Evolutionary conservation across 2,797 vertebrate genomes (phyloP), one percentile per base, ranked within the genome.

Genomic region (Sebastolobus alascanus): DNA sequence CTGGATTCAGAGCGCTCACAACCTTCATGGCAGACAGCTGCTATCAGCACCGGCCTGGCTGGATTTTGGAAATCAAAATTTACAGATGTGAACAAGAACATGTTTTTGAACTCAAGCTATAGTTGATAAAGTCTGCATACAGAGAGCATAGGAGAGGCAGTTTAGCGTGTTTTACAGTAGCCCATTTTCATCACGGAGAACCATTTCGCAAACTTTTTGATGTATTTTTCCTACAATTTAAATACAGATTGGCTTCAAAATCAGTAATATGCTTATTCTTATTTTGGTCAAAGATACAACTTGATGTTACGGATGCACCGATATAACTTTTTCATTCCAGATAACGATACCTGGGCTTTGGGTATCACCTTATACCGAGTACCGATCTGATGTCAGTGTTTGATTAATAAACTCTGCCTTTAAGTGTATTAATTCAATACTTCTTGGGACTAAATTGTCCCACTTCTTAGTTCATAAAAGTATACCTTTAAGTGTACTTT

Each of bases 1-100:
- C 90, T 90, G 89, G 88, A 90, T 68, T 50, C 72, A 60, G 65
- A 82, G 63, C 11, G 10, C 60, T 79, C 72, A 71, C 33, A 66
- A 79, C 50, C 66, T 69, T 63, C 81, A 73, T 8, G 38, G 79
- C 72, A 35, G 79, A 88, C 83, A 84, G 79, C 74, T 77, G 66
- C 50, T 71, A 56, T 89, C 77, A 75, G 27, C 43, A 10, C 40
- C 55, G 54, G 25, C 37, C 43, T 12, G 68, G 58, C 77, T 37
- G 46, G 54, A 63, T 27, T 35, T 60, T 27, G 29, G 50, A 72
- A 46, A 56, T 65, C 1, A 4, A 54, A 84, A 76, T 75, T 43
- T 77, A 82, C 75, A 64, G 78, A 84, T 33, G 43, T 76, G 40
- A 69, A 37, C 22, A 40, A 1, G 1, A 71, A n/a, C 16, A 13